Evolutionary conservation across 2,888 invertebrate species (phyloP), one percentile per base, ranked within the genome.

Genomic region (Timema podura): DNA sequence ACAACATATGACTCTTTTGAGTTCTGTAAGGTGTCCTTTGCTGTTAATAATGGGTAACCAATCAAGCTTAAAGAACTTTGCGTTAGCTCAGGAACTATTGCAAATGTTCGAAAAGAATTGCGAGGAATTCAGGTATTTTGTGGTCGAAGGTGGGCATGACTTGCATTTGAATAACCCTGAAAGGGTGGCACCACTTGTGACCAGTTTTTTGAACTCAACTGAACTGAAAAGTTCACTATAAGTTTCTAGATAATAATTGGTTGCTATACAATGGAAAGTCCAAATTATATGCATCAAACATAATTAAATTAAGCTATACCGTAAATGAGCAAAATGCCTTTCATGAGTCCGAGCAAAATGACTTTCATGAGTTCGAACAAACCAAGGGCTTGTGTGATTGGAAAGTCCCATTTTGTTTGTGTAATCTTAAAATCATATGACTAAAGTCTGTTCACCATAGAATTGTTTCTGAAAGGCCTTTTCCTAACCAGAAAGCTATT

Each of bases 151-250:
- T 0, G 80, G 82, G 57, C 89, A 89, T 74, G 88, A 89, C 74
- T 84, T 88, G 0, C 89, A 89, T 76, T 83, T 85, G 61, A 85
- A 84, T 9, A 76, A 84, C 73, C 88, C 89, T 0, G 85, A 86
- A 72, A 76, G 78, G 6, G 80, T 89, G 2, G 82, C 82, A 76
- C 84, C 86, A 0, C 76, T 82, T 70, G 81, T 85, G 5, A 81
- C 81, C n/a, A 80, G 80, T 75, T 87, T 87, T 64, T 83, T 87
- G 0, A 48, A 49, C 46, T 46, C 48, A 5, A n/a, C n/a, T n/a
- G n/a, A n/a, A n/a, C 64, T 44, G 9, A 71, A 69, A 68, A 72
- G 74, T 69, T 70, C 71, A 30, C 64, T 74, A 30, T 74, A 59
- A 73, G 30, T 30, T 30, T 1, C 30, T 30, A 30, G 30, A 30